Percentiles rank a stretch among this genome's conserved stretches.
Evolutionary conservation across 1,140 invertebrate genomes (phyloP).

Genomic region (Caerostris darwini): DNA sequence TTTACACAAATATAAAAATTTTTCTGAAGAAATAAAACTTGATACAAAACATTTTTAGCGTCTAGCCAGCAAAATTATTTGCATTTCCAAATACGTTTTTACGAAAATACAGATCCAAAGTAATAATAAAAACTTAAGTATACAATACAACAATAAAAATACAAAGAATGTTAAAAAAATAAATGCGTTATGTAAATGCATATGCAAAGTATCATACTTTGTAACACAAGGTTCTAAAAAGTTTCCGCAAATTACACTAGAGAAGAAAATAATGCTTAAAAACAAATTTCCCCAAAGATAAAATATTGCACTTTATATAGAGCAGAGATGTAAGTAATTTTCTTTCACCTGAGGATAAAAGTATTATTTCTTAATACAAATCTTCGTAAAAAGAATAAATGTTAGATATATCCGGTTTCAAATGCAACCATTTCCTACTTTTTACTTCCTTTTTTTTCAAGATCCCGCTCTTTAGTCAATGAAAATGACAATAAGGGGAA

Average conservation of each 20-base stretch:
- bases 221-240: too few species aligned
- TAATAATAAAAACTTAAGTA: too few species aligned
- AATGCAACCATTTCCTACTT: neutral
- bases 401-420: conserved; percentile 25
- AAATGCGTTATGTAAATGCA: too few species aligned
- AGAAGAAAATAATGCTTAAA: neutral
- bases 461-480: neutral
- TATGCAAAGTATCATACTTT: too few species aligned
- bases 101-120: too few species aligned
- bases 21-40: too few species aligned
- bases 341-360: conserved; percentile 30
- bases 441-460: neutral
- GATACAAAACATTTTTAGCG: too few species aligned
- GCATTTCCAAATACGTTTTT: too few species aligned
- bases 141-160: too few species aligned
- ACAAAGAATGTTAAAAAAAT: too few species aligned
- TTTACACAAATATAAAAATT: too few species aligned
- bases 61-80: too few species aligned
- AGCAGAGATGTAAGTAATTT: conserved; percentile 25
- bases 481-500: neutral
- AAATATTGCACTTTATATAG: neutral
- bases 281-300: neutral
- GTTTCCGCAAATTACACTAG: neutral
- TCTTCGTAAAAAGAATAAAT: neutral
- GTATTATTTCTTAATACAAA: conserved; percentile 12